Evolutionary conservation across 2,888 invertebrate genomes (phyloP), one percentile per base, ranked within the genome.

Genomic region (Eueremaeus valkanovi): DNA sequence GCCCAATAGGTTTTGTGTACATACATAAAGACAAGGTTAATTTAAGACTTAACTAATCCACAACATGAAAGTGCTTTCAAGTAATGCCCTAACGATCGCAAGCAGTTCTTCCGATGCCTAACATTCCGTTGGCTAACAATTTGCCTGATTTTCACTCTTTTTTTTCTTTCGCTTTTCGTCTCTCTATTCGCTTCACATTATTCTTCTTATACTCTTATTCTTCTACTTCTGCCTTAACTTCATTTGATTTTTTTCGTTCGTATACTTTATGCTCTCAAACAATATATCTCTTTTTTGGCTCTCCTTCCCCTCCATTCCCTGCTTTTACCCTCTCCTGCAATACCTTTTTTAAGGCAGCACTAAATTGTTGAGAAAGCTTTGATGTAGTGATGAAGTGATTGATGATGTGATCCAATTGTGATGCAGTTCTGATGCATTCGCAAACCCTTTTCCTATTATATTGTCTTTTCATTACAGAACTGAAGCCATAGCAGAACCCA

Each of bases 21-120:
- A 58, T 58, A 58, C 24, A 58, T 58, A 29, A 58, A 58, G 27
- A 58, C 58, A 58, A 58, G 3, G 58, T 58, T 58, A 58, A 58
- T 58, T 58, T 24, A 58, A 24, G 58, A 8, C 58, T 58, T 58
- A 58, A 58, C 58, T 58, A 58, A 58, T 58, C 58, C 58, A 58
- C 58, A 16, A 58, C 58, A 58, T 58, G 58, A 58, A 58, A 58
- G 27, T 24, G 58, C 58, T 58, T 58, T 58, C 58, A 58, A 58
- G 58, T 58, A 58, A 58, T 58, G 29, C 24, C 24, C 58, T 58
- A 24, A 24, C 58, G 58, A 58, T 58, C 27, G 6, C 21, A 58
- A 58, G 2, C 24, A n/a, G n/a, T n/a, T n/a, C n/a, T n/a, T n/a
- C n/a, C n/a, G n/a, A n/a, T n/a, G 3, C 45, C n/a, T n/a, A 45